Evolutionary conservation across 2,113 vertebrate species (phyloP), one percentile per base, ranked within the genome.

Genomic region (Heterocephalus glaber): DNA sequence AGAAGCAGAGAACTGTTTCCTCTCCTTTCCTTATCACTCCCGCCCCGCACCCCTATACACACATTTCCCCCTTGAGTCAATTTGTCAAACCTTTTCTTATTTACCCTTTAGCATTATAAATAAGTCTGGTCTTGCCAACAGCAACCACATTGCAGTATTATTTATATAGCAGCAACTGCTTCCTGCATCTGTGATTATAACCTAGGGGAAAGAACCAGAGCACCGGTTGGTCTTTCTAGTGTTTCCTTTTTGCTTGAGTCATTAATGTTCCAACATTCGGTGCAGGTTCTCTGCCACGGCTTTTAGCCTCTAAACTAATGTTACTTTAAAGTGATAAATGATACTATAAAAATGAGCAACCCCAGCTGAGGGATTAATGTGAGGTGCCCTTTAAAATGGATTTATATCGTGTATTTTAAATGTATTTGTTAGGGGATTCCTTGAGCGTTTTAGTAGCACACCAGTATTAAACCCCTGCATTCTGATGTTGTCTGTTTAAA

Each of bases 261-360:
- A 93, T 97, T 96, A 96, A 70, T 14, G 91, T 93, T 97, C 90
- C 74, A 74, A 95, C 38, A 90, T 95, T 96, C 52, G 22, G 95
- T 81, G 72, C 76, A 96, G 89, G 65, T 97, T 97, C 96, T 96
- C 84, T 98, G 91, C 94, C 79, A 86, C 54, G 33, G 90, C 95
- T 98, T 95, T 97, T 96, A 97, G 95, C 94, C 74, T 41, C 97
- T 97, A 97, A 97, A 98, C 82, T 96, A 97, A 98, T 10, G 56
- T 96, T 98, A 98, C 97, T 97, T 98, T 97, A 97, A 98, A 97
- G 90, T 98, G 97, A 98, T 98, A 97, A 98, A 98, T 98, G 97
- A 88, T 97, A 86, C 84, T 96, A 94, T 93, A 98, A 98, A 96
- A 97, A 92, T n/a, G 1, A 98, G 54, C 90, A 97, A 93, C 92